Percentiles rank a stretch among this genome's conserved stretches.
These are phyloP conservation scores for Cricetomys ansorgei DNA, from an alignment of 2,113 vertebrate species.

Conservation along the genomic window DNA sequence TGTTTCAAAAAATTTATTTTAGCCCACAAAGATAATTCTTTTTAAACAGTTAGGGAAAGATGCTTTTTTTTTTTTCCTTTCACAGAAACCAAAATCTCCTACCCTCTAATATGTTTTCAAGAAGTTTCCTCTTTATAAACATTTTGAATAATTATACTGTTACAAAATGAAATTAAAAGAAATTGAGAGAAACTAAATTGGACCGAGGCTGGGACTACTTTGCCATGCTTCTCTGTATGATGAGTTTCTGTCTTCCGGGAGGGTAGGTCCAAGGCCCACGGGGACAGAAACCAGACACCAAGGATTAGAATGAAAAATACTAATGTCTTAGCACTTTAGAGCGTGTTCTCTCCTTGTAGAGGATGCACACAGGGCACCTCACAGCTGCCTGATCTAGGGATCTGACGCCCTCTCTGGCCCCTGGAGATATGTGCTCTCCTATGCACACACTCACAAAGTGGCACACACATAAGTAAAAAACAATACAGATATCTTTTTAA, in stretches of 20 bases:
- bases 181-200: slow-evolving; percentile 23
- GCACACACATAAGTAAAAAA: not conserved
- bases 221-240: not conserved
- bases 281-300: not conserved
- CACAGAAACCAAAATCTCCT: slow-evolving; percentile 1
- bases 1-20: slow-evolving; percentile 60
- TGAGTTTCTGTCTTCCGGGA: not conserved
- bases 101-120: slow-evolving; percentile 19
- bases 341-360: too few species aligned
- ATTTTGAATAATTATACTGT: slow-evolving; percentile 41
- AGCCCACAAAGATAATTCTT: slow-evolving; percentile 49
- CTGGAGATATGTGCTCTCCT: not conserved
- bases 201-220: not conserved
- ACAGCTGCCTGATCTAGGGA: not conserved
- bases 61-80: slow-evolving; percentile 7
- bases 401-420: not conserved
- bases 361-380: too few species aligned
- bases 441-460: not conserved
- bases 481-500: not conserved
- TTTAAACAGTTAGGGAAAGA: slow-evolving; percentile 15
- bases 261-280: not conserved
- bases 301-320: not conserved
- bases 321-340: not conserved
- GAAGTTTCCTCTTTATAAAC: not conserved
- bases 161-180: slow-evolving; percentile 29